phyloP scores from a whole-genome alignment of 2,888 invertebrate species.

The Hirtodrosophila duncani region DNA sequence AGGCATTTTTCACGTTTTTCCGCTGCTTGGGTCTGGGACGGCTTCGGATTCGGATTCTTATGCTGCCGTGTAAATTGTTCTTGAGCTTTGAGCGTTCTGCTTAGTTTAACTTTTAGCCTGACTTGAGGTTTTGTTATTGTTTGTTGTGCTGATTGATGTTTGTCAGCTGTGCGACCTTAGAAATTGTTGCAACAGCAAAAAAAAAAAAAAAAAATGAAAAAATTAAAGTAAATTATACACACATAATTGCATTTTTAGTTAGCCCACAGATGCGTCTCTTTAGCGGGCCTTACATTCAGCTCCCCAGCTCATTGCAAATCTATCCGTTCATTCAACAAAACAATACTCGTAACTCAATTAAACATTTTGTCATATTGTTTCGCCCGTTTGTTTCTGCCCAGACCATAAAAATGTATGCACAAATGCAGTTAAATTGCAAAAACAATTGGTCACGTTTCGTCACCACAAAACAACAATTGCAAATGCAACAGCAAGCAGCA shows the following conservation, averaged over 20 bases:
- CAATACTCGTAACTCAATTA: conserved; percentile 59
- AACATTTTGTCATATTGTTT: conserved; percentile 58
- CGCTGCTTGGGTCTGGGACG: conserved; percentile 22
- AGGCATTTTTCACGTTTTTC: conserved; percentile 68
- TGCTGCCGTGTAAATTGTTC: conserved; percentile 53
- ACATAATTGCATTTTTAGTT: conserved; percentile 47
- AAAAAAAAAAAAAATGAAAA: conserved; percentile 24
- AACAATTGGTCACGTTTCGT: conserved; percentile 66
- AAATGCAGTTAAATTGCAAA: conserved; percentile 33
- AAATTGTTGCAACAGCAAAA: conserved; percentile 55
- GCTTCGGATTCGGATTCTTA: conserved; percentile 15
- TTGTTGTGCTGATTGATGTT: conserved; percentile 58
- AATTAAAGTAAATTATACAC: conserved; percentile 63
- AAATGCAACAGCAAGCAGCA: not conserved
- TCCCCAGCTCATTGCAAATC: not conserved
- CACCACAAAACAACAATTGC: conserved; percentile 35
- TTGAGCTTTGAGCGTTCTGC: conserved; percentile 63
- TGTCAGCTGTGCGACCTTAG: conserved; percentile 61
- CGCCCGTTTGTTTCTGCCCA: conserved; percentile 8
- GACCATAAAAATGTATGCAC: conserved; percentile 22
- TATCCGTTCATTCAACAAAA: too few species aligned
- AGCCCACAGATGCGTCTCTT: not conserved
- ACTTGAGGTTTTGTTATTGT: conserved; percentile 20
- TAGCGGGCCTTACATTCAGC: conserved; percentile 41
- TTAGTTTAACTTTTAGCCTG: conserved; percentile 51